Base-by-base conservation (phyloP, 2,888 invertebrate species). In the Gordius sp. region DNA sequence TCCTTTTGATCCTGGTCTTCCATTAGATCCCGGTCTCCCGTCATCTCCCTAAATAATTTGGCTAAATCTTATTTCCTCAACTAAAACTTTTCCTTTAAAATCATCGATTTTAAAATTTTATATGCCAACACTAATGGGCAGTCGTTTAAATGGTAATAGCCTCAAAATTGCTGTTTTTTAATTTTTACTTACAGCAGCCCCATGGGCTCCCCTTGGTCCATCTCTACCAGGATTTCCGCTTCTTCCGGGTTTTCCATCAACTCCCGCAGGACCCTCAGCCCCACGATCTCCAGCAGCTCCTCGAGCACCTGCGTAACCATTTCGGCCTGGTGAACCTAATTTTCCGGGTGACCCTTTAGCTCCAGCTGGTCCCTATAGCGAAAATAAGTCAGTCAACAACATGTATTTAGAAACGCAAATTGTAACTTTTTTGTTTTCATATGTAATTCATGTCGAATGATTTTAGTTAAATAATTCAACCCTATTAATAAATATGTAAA, bases 1-100 rank as follows among this genome's bases (percentile, higher is more conserved):
- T 59, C 64, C 64, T 57, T 64, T 63, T 23, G 57, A 41, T 60
- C 64, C 63, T 53, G 60, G 61, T n/a, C 61, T 61, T 58, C 64
- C 64, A 56, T 62, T 61, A 18, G 60, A 60, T 58, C 64, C 64
- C 55, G 60, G 62, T 59, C 47, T 62, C 60, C 59, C 64, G 61
- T 60, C 62, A 25, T 27, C 53, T n/a, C 28, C 58, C 26, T 54
- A 33, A n/a, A n/a, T n/a, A n/a, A n/a, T n/a, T n/a, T n/a, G n/a
- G n/a, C n/a, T n/a, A n/a, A n/a, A n/a, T n/a, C n/a, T n/a, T n/a
- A n/a, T n/a, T n/a, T n/a, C n/a, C n/a, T n/a, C n/a, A n/a, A n/a
- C n/a, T n/a, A n/a, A n/a, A n/a, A n/a, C n/a, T n/a, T n/a, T n/a
- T n/a, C n/a, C n/a, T n/a, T n/a, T n/a, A n/a, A n/a, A n/a, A n/a